Evolutionary conservation across 2,888 invertebrate genomes (phyloP).

Genomic region (Leptothorax acervorum): DNA sequence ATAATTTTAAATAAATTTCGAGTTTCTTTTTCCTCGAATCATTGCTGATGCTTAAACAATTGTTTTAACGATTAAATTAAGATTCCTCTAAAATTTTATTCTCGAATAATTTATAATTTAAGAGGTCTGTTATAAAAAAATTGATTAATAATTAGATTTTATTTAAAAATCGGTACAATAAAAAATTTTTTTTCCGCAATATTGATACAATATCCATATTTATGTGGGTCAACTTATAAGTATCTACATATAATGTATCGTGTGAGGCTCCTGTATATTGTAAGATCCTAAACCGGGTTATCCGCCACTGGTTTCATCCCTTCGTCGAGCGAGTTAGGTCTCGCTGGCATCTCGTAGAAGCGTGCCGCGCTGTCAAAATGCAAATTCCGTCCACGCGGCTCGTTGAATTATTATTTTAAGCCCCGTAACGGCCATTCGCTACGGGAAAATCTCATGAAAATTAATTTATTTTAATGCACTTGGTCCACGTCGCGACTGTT

Average conservation of each 20-base stretch:
- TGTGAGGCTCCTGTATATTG: neutral
- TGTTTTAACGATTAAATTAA: neutral
- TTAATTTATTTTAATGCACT: constrained; percentile 83
- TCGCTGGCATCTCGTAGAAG: constrained; percentile 55
- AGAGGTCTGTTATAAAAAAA: neutral
- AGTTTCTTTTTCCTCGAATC: neutral
- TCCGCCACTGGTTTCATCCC: constrained; percentile 46
- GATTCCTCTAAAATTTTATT: neutral
- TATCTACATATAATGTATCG: neutral
- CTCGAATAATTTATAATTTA: neutral
- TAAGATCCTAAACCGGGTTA: constrained; percentile 3
- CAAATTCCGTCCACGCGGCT: constrained; percentile 79
- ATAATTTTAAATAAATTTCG: neutral
- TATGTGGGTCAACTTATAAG: neutral
- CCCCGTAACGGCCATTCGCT: constrained; percentile 80
- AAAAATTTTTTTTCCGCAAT: neutral
- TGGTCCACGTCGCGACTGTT: constrained; percentile 67
- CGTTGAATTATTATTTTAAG: constrained; percentile 83
- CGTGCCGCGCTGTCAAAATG: constrained; percentile 78
- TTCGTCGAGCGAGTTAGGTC: constrained; percentile 36
- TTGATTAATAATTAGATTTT: neutral
- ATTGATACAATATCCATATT: neutral
- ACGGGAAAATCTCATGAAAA: constrained; percentile 81
- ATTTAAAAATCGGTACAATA: neutral
- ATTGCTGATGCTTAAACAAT: neutral